Evolutionary conservation across 2,113 vertebrate genomes (phyloP).

Genomic region (Syngnathoides biaculeatus): DNA sequence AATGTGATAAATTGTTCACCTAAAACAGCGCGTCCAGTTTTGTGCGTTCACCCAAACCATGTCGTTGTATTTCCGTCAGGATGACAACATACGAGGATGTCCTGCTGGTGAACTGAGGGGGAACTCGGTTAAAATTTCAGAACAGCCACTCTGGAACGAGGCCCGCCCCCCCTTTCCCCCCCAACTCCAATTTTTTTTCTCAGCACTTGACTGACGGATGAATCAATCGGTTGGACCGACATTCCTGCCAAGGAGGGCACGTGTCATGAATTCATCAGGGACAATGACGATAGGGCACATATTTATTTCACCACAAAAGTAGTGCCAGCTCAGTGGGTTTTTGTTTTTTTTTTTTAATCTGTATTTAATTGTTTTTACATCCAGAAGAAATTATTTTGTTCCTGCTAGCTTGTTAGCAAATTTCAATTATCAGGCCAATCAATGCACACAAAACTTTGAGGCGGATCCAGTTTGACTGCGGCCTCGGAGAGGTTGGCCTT

Average conservation of each 20-base stretch:
- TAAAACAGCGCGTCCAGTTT: too few species aligned
- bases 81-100: conserved; percentile 76
- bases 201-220: neutral
- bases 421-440: neutral
- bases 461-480: neutral
- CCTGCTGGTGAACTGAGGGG: conserved; percentile 72
- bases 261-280: neutral
- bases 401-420: neutral
- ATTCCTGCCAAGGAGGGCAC: neutral
- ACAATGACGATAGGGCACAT: conserved; percentile 4
- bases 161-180: too few species aligned
- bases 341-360: conserved; percentile 16
- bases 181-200: conserved; percentile 1
- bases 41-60: neutral
- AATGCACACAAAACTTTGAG: neutral
- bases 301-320: conserved; percentile 15
- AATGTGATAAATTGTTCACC: too few species aligned
- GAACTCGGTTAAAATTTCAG: conserved; percentile 11
- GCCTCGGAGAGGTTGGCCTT: neutral
- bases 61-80: conserved; percentile 43
- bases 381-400: conserved; percentile 13
- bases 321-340: conserved; percentile 7
- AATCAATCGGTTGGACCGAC: conserved; percentile 4
- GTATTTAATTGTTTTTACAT: too few species aligned
- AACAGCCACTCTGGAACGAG: conserved; percentile 8